Percentiles rank a stretch among this genome's conserved stretches.
These are phyloP conservation scores for Terrapene triunguis DNA, from an alignment of 2,113 vertebrate genomes.

Conservation along the genomic window DNA sequence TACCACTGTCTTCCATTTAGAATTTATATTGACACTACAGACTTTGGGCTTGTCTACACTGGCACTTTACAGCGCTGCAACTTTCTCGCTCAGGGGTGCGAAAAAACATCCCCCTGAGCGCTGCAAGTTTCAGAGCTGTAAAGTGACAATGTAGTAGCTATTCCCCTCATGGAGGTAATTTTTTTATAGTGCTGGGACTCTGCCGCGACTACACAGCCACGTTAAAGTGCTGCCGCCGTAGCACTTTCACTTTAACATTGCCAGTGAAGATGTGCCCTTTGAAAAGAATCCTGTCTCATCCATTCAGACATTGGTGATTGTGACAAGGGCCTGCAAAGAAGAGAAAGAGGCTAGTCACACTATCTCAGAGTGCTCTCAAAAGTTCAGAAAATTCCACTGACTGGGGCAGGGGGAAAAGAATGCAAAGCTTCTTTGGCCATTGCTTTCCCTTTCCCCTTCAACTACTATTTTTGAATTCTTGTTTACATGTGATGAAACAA, in stretches of 20 bases:
- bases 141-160: too few species aligned
- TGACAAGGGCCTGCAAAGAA: not conserved
- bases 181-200: too few species aligned
- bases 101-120: too few species aligned
- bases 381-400: constrained; percentile 5
- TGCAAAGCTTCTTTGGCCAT: not conserved
- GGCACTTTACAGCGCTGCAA: too few species aligned
- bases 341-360: fast-evolving
- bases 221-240: too few species aligned
- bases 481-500: not conserved
- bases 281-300: not conserved
- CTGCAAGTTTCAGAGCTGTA: too few species aligned
- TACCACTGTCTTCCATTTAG: not conserved
- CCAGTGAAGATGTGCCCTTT: not conserved
- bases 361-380: not conserved
- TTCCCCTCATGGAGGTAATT: too few species aligned
- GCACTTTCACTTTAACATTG: too few species aligned
- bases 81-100: too few species aligned
- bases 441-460: not conserved
- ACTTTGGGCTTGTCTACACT: not conserved
- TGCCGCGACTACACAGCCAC: too few species aligned
- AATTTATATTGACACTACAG: not conserved
- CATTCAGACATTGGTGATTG: not conserved
- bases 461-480: not conserved
- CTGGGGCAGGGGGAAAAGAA: not conserved